Evolutionary conservation across 2,797 vertebrate species (phyloP), one percentile per base, ranked within the genome.

Genomic region (Sarcoramphus papa): DNA sequence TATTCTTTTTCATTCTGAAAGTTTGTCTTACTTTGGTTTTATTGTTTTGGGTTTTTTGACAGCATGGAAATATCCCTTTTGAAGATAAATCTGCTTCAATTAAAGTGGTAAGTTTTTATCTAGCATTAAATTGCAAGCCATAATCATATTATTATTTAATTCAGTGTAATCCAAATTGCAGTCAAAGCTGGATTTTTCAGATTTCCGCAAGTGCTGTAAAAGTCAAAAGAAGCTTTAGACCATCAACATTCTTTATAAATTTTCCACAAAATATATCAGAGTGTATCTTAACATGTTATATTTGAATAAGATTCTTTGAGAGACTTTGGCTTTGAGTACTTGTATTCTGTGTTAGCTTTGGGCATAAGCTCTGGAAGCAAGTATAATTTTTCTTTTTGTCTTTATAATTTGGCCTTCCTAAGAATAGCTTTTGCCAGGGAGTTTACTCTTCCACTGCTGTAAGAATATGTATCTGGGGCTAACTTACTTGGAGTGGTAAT

Each of bases 41-140:
- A 37, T 68, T 93, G 17, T 81, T 75, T 92, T 91, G 69, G 37
- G 25, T 85, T 86, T 94, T 96, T 96, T 97, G 85, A 28, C 98
- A 99, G 99, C 99, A 99, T 95, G 99, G 98, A 97, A 99, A 99
- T 98, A 99, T 99, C 97, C 98, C 98, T 40, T 99, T 99, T 98
- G 97, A 98, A 98, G 99, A 99, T 67, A 97, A 98, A 94, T 97
- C 97, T 96, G 97, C 98, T 60, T 98, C 98, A 95, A 85, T 99
- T 91, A 98, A 98, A 98, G 99, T 99, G 98, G 99, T 99, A 97
- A 99, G 99, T 96, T 88, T 88, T 84, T 78, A 45, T 90, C 40
- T 72, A 20, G 30, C 22, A 5, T 83, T 75, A 54, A 85, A 75
- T 73, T 84, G 35, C 59, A 79, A 86, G 47, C 12, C 28, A 18